Conservation (phyloP, 2,888 invertebrate genomes). For the Limenitis camilla region DNA sequence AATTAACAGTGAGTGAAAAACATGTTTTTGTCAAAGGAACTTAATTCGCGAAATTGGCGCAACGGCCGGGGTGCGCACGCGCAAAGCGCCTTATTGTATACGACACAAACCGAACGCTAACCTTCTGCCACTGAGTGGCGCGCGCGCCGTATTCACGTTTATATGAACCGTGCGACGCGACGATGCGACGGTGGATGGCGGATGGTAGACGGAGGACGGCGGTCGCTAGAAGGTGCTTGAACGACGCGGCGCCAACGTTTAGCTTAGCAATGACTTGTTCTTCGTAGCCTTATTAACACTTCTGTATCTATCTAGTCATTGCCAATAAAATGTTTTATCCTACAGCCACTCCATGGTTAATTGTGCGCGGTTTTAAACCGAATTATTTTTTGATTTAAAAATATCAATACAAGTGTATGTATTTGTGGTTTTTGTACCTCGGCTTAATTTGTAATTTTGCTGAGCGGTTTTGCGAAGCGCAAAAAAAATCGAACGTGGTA, state of each 20-base stretch:
- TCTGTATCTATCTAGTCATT: constrained; percentile 27
- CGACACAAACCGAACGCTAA: constrained; percentile 51
- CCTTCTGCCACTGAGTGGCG: constrained; percentile 58
- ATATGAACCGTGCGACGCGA: constrained; percentile 27
- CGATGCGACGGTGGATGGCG: too few species aligned
- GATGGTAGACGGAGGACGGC: too few species aligned
- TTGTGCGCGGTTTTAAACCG: too few species aligned
- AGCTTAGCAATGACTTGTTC: constrained; percentile 24
- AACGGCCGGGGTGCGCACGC: constrained; percentile 44
- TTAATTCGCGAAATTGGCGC: constrained; percentile 39
- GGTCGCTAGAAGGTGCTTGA: neutral
- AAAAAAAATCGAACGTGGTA: too few species aligned
- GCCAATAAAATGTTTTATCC: too few species aligned
- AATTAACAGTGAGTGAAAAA: constrained; percentile 37
- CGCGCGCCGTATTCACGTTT: constrained; percentile 41
- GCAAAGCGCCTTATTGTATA: constrained; percentile 46
- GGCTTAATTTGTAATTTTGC: too few species aligned
- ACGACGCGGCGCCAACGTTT: constrained; percentile 26
- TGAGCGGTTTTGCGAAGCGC: too few species aligned
- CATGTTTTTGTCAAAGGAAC: constrained; percentile 41
- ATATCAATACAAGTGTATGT: too few species aligned
- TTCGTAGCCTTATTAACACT: constrained; percentile 29
- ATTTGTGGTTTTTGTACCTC: too few species aligned
- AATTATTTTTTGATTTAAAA: too few species aligned
- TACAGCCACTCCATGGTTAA: too few species aligned